Conservation (phyloP, 2,113 vertebrate genomes). For the Leptobrachium leishanense region DNA sequence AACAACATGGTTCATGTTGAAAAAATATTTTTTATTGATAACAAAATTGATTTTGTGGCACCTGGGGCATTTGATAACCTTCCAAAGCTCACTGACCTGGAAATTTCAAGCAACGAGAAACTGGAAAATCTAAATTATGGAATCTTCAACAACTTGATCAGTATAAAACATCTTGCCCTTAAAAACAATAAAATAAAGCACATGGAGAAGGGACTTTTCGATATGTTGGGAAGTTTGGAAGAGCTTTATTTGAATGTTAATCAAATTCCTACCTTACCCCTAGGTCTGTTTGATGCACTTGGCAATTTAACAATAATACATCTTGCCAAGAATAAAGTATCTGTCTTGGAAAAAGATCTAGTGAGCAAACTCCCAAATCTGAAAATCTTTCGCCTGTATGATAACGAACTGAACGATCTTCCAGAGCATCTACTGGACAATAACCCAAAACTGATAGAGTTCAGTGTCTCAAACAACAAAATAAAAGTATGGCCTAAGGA, state of each 20-base stretch:
- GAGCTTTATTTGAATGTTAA: slow-evolving; percentile 65
- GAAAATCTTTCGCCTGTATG: slow-evolving; percentile 65
- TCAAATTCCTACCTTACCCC: slow-evolving; percentile 67
- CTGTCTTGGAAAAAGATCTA: slow-evolving; percentile 51
- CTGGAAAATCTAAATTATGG: slow-evolving; percentile 62
- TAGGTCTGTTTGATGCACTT: slow-evolving; percentile 71
- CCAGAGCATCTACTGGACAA: slow-evolving; percentile 66
- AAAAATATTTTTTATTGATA: slow-evolving; percentile 68
- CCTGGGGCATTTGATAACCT: slow-evolving; percentile 73
- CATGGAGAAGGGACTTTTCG: slow-evolving; percentile 69
- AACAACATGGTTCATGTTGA: slow-evolving; percentile 60
- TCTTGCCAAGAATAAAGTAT: slow-evolving; percentile 71
- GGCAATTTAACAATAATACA: slow-evolving; percentile 62
- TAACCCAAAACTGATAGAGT: slow-evolving; percentile 63
- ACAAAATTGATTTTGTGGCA: slow-evolving; percentile 61
- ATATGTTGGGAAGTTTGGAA: slow-evolving; percentile 60
- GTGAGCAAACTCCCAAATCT: slow-evolving; percentile 69
- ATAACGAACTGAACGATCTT: slow-evolving; percentile 68
- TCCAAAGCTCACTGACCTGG: slow-evolving; percentile 57
- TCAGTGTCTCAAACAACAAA: slow-evolving; percentile 63
- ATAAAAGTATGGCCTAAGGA: slow-evolving; percentile 63
- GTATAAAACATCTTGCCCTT: slow-evolving; percentile 64
- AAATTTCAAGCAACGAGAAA: slow-evolving; percentile 61
- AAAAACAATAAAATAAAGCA: slow-evolving; percentile 62
- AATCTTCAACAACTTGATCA: slow-evolving; percentile 66